Base-by-base conservation (phyloP, 92 coral and sea anemone genomes). In the Muricea muricata region DNA sequence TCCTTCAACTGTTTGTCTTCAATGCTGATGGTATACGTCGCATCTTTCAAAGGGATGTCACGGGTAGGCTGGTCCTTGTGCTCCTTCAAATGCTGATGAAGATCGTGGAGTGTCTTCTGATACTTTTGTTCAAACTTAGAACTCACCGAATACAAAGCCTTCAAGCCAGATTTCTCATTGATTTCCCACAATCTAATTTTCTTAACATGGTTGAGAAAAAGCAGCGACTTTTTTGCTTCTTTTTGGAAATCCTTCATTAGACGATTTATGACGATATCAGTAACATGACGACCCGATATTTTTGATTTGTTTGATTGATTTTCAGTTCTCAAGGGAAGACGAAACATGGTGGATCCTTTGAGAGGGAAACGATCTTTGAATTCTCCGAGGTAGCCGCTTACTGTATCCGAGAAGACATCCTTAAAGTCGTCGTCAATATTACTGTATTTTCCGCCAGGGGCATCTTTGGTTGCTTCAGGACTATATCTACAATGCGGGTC, bases 401-500 rank as follows among this genome's bases (percentile, higher is more conserved):
- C 87, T 21, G 89, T 92, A 86, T 93, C 97, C 0, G 90, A 81
- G 74, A 93, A 93, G 21, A 37, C 37, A 20, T 78, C 28, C 69
- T 70, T 87, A 8, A 93, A 68, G 35, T 31, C 60, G 7, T 65
- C 17, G 45, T 75, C 69, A 57, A 89, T 66, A 24, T 90, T 77
- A 31, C 63, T 70, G 74, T 46, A 90, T 88, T 74, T 81, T 37
- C 81, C 73, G 17, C 98, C 98, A 1, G 98, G 98, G 29, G 82
- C 84, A 9, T 66, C 76, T 8, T 50, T 32, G 17, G 68, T 90
- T n/a, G 92, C 90, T 26, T 69, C 89, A 41, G 98, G 95, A 21
- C 74, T 92, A 70, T 84, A 94, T 57, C 81, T 66, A 73, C 90
- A 77, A 54, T 92, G 94, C 0, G 98, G 98, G 41, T 94, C 98